Percentiles rank a stretch among this genome's conserved stretches.
Evolutionary conservation across 2,888 invertebrate genomes (phyloP).

Genomic region (Plagiodera versicolora): DNA sequence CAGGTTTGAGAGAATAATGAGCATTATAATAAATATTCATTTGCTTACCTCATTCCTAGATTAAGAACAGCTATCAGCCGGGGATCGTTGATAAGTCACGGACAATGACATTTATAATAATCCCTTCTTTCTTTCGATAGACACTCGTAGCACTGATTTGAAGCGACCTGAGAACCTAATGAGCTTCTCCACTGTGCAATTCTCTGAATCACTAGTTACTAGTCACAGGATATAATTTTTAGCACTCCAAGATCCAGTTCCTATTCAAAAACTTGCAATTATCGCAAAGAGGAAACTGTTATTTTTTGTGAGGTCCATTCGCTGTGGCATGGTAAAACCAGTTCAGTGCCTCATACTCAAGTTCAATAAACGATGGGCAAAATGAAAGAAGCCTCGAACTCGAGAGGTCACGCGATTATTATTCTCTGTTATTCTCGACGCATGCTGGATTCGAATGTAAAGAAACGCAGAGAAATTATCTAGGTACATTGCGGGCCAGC

Average conservation of each 20-base stretch:
- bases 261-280: neutral
- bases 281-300: neutral
- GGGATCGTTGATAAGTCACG: neutral
- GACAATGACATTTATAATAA: neutral
- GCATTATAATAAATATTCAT: too few relatives aligned
- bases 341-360: neutral
- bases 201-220: too few relatives aligned
- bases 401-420: constrained; percentile 8
- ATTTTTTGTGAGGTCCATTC: neutral
- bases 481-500: neutral
- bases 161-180: neutral
- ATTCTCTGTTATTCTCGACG: constrained; percentile 15
- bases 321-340: neutral
- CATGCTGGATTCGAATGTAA: constrained; percentile 15
- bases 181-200: neutral
- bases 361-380: neutral
- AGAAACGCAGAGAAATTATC: constrained; percentile 6
- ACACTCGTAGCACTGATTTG: neutral
- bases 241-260: neutral
- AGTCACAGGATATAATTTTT: too few relatives aligned
- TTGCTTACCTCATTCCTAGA: neutral
- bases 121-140: neutral
- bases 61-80: neutral
- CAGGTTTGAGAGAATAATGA: too few relatives aligned
- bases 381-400: neutral